These are phyloP conservation scores for Prionailurus bengalensis DNA, from an alignment of 2,113 vertebrate genomes.

Conservation along the genomic window DNA sequence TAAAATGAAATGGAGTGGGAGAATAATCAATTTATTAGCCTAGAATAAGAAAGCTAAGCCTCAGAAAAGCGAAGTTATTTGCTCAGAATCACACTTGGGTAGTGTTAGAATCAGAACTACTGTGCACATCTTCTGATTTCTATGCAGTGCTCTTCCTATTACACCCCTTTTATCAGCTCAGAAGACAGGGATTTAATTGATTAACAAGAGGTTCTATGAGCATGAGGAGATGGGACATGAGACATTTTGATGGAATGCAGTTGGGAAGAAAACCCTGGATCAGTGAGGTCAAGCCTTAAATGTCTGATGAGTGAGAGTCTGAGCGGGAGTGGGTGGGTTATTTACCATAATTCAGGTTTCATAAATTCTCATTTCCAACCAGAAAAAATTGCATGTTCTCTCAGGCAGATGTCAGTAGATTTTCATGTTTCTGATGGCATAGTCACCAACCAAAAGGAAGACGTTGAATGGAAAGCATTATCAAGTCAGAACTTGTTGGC, in stretches of 20 bases:
- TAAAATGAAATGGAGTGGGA: not conserved
- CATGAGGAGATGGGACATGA: not conserved
- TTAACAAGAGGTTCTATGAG: not conserved
- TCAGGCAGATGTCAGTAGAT: not conserved
- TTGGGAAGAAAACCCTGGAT: not conserved
- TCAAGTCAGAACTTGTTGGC: not conserved
- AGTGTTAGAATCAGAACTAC: not conserved
- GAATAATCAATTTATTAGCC: not conserved
- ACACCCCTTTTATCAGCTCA: not conserved
- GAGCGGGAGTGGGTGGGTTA: not conserved
- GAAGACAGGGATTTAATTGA: not conserved
- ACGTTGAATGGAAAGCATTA: not conserved
- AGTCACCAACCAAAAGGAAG: not conserved
- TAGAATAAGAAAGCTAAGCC: not conserved
- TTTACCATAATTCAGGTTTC: not conserved
- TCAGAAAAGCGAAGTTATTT: not conserved
- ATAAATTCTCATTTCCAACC: not conserved
- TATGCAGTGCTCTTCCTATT: not conserved
- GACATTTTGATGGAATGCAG: not conserved
- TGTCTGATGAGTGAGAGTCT: not conserved
- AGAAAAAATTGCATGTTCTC: not conserved
- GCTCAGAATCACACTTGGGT: not conserved
- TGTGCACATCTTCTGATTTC: not conserved
- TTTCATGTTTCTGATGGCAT: not conserved
- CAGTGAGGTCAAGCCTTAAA: not conserved